Evolutionary conservation across 53 echinoderm and acorn worm genomes (phyloP), one percentile per base, ranked within the genome.

Genomic region (Patiria pectinifera): DNA sequence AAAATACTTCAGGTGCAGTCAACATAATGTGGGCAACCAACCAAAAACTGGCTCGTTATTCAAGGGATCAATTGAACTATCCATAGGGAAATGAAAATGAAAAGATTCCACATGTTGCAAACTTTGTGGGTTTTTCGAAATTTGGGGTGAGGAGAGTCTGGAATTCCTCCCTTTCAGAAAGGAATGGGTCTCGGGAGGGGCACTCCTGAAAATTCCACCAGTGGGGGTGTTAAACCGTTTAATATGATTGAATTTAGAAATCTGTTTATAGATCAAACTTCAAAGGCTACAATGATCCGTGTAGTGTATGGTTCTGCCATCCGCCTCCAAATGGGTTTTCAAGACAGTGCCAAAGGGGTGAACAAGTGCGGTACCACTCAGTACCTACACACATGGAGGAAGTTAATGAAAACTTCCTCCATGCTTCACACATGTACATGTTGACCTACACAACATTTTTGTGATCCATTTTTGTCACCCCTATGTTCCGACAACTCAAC

Each of bases 231-330:
- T 23, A 74, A 74, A 74, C 74, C 74, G 24, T 74, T 74, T 74
- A 74, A 74, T 21, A 22, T 74, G 13, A 74, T 74, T 74, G 74
- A 74, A 74, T 74, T 74, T 23, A n/a, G 22, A n/a, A 74, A 74
- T 74, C 24, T 74, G 74, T 74, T 24, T 10, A 74, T 21, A 21
- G 21, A 35, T 35, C 35, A 35, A 35, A 35, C 35, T 70, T 70
- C 70, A 70, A 70, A 70, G 70, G 70, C 70, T 18, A 70, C 12
- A 11, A 60, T 66, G 74, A 21, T 24, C 22, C 19, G 22, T 18
- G 74, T 74, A 25, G 35, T 35, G 35, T 35, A 23, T 4, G 6
- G 24, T 74, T 74, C 24, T 74, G 24, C 24, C 4, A 74, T 74
- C 74, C 25, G 24, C 9, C 9, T 23, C 8, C 22, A 3, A 10